Conservation (phyloP, 1,140 invertebrate genomes). For the Papilio dardanus region DNA sequence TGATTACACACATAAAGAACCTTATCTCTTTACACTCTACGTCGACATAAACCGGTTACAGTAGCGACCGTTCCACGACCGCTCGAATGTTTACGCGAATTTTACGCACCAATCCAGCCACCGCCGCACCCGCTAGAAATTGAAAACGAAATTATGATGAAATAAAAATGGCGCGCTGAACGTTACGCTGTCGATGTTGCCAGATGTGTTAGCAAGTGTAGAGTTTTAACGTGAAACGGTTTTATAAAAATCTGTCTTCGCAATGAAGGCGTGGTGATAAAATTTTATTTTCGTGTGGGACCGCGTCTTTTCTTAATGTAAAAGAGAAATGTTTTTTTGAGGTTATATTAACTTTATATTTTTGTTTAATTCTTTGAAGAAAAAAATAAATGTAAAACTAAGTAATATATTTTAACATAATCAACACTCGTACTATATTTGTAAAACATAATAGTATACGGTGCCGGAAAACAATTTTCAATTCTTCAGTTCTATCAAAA, state of each 20-base stretch:
- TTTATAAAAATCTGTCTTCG: slow-evolving; percentile 21
- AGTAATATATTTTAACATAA: no score
- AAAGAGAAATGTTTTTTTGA: background rate
- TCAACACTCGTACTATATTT: no score
- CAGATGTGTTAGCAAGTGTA: slow-evolving; percentile 17
- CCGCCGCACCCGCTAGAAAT: slow-evolving; percentile 67
- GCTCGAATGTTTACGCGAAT: slow-evolving; percentile 77
- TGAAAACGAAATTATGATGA: slow-evolving; percentile 77
- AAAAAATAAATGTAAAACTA: no score
- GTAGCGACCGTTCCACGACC: slow-evolving; percentile 70
- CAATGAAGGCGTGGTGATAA: background rate
- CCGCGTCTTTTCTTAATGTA: background rate
- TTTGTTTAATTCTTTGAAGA: no score
- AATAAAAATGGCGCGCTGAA: slow-evolving; percentile 62
- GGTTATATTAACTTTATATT: background rate
- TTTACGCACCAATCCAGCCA: slow-evolving; percentile 77
- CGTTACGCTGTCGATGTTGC: slow-evolving; percentile 36
- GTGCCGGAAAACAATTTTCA: no score
- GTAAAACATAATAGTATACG: background rate
- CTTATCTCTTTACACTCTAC: slow-evolving; percentile 79
- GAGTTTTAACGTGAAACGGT: slow-evolving; percentile 24
- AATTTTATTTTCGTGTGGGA: background rate
- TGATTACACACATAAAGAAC: slow-evolving; percentile 80
- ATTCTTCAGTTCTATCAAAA: no score
- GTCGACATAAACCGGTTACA: slow-evolving; percentile 76